Evolutionary conservation across 2,888 invertebrate genomes (phyloP), one percentile per base, ranked within the genome.

Genomic region (Colletes collaris): DNA sequence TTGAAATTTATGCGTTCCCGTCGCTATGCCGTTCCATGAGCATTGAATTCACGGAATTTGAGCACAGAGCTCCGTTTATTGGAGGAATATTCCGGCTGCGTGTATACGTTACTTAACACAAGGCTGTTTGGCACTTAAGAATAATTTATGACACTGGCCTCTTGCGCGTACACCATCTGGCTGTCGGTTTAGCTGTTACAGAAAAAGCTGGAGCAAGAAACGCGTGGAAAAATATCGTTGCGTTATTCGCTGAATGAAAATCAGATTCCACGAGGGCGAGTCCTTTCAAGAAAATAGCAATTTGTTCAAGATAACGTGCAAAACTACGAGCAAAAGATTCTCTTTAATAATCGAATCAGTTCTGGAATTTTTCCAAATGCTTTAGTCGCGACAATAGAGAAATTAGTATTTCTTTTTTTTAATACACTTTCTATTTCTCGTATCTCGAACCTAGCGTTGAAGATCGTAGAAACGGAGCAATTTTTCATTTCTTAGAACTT

Each of bases 51-150:
- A 3, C 7, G 68, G 79, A 81, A 81, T 81, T 72, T 71, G 40
- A 79, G 59, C 53, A 55, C 58, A 67, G 59, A 60, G 52, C 46
- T 19, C 56, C 75, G 75, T 81, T 81, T 81, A 75, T 81, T 79
- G 67, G 56, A 75, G 75, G 71, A 79, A 72, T 71, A 68, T 81
- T 79, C 71, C 75, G 60, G 56, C 52, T 40, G 63, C 67, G 64
- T 75, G 80, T 75, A 58, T 68, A 68, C 58, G 75, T 81, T 80
- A 76, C 81, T 75, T 71, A 71, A 80, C 75, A 65, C 70, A 79
- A 79, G 81, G 68, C 67, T 81, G 75, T 67, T 71, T 71, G 71
- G 75, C 75, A 79, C 80, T 80, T 80, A 69, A 79, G 71, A 74
- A 55, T 80, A 75, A 81, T 81, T 81, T 80, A 81, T 71, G 81